These are phyloP conservation scores for Cotesia glomerata DNA, from an alignment of 1,140 invertebrate genomes.

Conservation along the genomic window DNA sequence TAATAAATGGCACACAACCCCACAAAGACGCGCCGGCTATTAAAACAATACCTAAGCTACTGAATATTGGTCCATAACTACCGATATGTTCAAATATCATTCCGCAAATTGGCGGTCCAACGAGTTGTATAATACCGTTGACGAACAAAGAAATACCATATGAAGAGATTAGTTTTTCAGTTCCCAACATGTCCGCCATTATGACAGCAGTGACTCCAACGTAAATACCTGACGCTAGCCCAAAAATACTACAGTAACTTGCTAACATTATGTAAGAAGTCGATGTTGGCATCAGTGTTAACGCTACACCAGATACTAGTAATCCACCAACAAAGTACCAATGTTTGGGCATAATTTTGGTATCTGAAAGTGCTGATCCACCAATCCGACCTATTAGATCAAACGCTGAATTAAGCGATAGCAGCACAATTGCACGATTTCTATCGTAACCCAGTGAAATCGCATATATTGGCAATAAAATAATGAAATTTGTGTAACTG, in stretches of 20 bases:
- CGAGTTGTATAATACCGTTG: slow-evolving; percentile 79
- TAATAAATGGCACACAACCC: slow-evolving; percentile 75
- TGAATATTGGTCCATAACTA: slow-evolving; percentile 74
- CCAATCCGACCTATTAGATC: slow-evolving; percentile 83
- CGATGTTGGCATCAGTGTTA: slow-evolving; percentile 73
- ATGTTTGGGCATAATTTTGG: slow-evolving; percentile 74
- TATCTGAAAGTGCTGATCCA: slow-evolving; percentile 80
- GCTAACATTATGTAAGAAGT: slow-evolving; percentile 65
- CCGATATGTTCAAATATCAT: slow-evolving; percentile 69
- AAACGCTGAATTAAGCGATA: slow-evolving; percentile 79
- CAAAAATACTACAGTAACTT: slow-evolving; percentile 76
- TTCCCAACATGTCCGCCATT: slow-evolving; percentile 84
- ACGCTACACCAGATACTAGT: slow-evolving; percentile 75
- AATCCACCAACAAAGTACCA: slow-evolving; percentile 82
- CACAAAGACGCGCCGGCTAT: slow-evolving; percentile 76
- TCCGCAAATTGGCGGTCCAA: slow-evolving; percentile 81
- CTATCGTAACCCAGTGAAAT: slow-evolving; percentile 73
- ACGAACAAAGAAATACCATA: slow-evolving; percentile 85
- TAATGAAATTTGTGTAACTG: slow-evolving; percentile 85
- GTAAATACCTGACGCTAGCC: slow-evolving; percentile 83
- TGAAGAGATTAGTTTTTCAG: slow-evolving; percentile 80
- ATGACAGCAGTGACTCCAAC: slow-evolving; percentile 84
- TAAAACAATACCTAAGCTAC: slow-evolving; percentile 74
- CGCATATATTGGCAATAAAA: slow-evolving; percentile 79
- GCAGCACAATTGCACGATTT: slow-evolving; percentile 69